These are phyloP conservation scores for Hippopotamyrus pictus DNA, from an alignment of 2,797 vertebrate species.

Conservation along the genomic window DNA sequence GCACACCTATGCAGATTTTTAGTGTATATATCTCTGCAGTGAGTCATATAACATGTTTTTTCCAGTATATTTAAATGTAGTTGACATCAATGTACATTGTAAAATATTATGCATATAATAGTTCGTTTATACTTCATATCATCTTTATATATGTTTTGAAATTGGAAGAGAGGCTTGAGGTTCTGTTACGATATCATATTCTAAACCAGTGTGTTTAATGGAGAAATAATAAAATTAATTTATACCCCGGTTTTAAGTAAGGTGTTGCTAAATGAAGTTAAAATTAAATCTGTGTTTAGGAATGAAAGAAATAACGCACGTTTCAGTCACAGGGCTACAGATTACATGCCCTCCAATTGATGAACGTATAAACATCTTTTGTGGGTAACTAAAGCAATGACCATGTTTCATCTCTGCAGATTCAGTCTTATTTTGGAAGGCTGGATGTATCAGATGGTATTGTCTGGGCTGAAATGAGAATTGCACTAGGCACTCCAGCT, in stretches of 20 bases:
- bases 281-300: constrained; percentile 10
- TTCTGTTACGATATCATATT: background rate
- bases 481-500: constrained; percentile 62
- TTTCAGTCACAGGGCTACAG: constrained; percentile 15
- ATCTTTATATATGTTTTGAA: background rate
- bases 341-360: constrained; percentile 35
- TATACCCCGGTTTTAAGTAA: background rate
- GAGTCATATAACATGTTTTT: background rate
- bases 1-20: constrained; percentile 20
- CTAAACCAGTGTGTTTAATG: background rate
- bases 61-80: background rate
- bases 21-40: constrained; percentile 7
- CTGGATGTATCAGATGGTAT: constrained; percentile 58
- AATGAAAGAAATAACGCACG: constrained; percentile 28
- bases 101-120: background rate
- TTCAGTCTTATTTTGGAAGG: constrained; percentile 59
- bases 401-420: constrained; percentile 47
- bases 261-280: background rate
- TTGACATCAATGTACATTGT: background rate
- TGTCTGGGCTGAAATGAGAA: constrained; percentile 61
- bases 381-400: constrained; percentile 34
- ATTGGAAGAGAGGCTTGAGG: background rate
- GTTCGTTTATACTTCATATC: background rate
- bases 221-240: background rate
- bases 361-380: constrained; percentile 41